A percentile compares a stretch with the other conserved stretches of the same genome.
Conservation (phyloP, 53 echinoderm and acorn worm genomes). For the Mesocentrotus franciscanus region DNA sequence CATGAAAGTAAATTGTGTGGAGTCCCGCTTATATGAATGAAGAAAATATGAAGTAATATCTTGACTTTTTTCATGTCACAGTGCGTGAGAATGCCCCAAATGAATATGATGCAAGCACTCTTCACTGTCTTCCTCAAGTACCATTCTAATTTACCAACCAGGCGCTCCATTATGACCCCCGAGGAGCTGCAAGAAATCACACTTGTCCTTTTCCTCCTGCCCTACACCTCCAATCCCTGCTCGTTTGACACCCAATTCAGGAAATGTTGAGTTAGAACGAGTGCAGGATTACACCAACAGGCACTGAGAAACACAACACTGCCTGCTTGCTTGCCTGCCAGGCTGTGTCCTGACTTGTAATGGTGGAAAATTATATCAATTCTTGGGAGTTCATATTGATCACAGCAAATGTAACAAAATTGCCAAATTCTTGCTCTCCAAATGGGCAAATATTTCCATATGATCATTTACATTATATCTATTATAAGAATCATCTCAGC, state of each 20-base stretch:
- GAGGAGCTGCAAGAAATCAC: conserved; percentile 55
- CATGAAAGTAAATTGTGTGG: too few relatives aligned
- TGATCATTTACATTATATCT: background rate
- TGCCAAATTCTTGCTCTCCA: background rate
- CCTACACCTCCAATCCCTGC: conserved; percentile 14
- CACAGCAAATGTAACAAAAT: background rate
- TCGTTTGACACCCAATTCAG: conserved; percentile 61
- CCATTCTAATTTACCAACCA: conserved; percentile 40
- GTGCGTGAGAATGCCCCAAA: background rate
- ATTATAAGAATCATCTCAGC: too few relatives aligned
- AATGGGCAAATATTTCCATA: background rate
- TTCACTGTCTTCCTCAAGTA: conserved; percentile 28
- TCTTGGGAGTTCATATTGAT: background rate
- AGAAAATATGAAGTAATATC: background rate
- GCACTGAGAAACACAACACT: conserved; percentile 41
- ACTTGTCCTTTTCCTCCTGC: conserved; percentile 56
- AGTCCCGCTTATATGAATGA: background rate
- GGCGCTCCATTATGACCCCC: conserved; percentile 31
- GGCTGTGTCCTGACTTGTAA: background rate
- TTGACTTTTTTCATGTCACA: background rate
- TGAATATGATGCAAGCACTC: background rate
- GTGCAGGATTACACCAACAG: conserved; percentile 61
- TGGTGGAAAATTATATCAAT: background rate
- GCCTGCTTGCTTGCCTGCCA: background rate
- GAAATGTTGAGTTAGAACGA: conserved; percentile 65